These are phyloP conservation scores for Pocota personata DNA, from an alignment of 2,888 invertebrate genomes.

Conservation along the genomic window DNA sequence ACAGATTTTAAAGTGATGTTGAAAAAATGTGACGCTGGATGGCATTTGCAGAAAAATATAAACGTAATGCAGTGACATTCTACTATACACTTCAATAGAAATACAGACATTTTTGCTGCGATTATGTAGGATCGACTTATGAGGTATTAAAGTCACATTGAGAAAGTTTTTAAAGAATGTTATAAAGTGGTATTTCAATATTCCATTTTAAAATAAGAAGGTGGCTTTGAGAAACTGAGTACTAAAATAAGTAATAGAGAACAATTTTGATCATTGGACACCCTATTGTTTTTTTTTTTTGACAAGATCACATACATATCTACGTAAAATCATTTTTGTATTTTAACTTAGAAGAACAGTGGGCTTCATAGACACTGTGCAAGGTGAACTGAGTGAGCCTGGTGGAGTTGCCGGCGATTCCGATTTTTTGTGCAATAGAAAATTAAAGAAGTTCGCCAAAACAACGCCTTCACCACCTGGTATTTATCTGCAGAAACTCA, in stretches of 20 bases:
- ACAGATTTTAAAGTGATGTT: neutral
- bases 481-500: too few relatives aligned
- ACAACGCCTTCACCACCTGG: constrained; percentile 96
- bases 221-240: too few relatives aligned
- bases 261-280: too few relatives aligned
- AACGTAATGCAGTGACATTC: neutral
- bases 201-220: neutral
- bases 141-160: neutral
- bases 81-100: neutral
- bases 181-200: neutral
- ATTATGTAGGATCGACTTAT: too few relatives aligned
- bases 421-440: constrained; percentile 96
- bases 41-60: constrained; percentile 1
- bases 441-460: constrained; percentile 98
- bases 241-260: too few relatives aligned
- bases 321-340: too few relatives aligned
- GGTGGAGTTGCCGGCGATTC: constrained; percentile 86
- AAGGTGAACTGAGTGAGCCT: constrained; percentile 82
- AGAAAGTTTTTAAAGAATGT: neutral
- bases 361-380: too few relatives aligned
- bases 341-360: too few relatives aligned
- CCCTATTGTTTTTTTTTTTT: too few relatives aligned
- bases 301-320: too few relatives aligned
- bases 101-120: neutral
- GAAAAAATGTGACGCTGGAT: neutral